Conservation (phyloP, 2,888 invertebrate genomes). For the Coelopa pilipes region DNA sequence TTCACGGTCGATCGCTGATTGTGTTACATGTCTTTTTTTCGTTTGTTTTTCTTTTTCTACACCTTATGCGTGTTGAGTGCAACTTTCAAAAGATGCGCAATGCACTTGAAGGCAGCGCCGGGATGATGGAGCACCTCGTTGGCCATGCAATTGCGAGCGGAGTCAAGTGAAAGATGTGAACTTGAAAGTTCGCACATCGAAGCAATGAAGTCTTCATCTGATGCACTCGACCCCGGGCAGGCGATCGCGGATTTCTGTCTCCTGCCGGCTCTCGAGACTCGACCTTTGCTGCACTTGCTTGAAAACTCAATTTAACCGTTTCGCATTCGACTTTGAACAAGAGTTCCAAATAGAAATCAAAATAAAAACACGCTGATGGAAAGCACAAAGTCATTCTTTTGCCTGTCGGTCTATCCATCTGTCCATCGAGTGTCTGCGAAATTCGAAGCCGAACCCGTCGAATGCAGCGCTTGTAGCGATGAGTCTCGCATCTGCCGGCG, state of each 20-base stretch:
- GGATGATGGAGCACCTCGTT: neutral
- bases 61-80: neutral
- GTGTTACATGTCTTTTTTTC: slow-evolving; percentile 8
- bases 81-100: neutral
- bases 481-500: slow-evolving; percentile 2
- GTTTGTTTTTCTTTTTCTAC: neutral
- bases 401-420: neutral
- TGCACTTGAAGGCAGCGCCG: neutral
- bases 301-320: neutral
- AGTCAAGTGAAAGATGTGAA: slow-evolving; percentile 19
- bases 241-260: neutral
- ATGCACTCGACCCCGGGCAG: too few relatives aligned
- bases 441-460: neutral
- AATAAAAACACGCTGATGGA: neutral
- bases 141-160: neutral
- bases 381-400: neutral
- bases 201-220: neutral
- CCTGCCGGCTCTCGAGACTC: neutral
- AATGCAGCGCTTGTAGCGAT: slow-evolving; percentile 8
- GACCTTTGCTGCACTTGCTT: slow-evolving; percentile 17
- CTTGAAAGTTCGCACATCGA: neutral
- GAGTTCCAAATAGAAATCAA: neutral
- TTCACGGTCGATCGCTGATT: slow-evolving; percentile 32
- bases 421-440: neutral
- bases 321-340: neutral